Base-by-base conservation (phyloP, 2,113 vertebrate genomes). In the Centropus unirufus region DNA sequence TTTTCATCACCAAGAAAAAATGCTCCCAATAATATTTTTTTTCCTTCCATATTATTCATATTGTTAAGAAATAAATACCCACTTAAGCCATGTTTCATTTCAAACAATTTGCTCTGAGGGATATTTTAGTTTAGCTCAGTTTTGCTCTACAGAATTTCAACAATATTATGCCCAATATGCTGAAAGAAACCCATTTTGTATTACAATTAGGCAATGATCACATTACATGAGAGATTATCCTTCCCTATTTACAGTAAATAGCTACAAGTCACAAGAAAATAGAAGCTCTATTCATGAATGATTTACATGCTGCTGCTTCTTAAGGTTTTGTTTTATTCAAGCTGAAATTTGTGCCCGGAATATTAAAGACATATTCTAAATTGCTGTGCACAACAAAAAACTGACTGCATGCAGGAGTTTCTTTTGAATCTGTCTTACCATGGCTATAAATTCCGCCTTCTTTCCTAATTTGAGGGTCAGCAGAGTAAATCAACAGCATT, bases 181-280 rank as follows among this genome's bases (percentile, higher is more conserved):
- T 91, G 72, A 80, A 94, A 85, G 68, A 93, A 61, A 82, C 51
- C 3, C 23, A 0, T 81, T 97, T 96, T 96, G 77, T 96, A 83
- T 88, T 79, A 82, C 72, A 96, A 95, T 96, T 96, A 97, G 70
- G 78, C 75, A 83, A 39, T 77, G 78, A 97, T 95, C 95, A 80
- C 83, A 90, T 97, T 97, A 96, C 95, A 96, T 97, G 88, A 96
- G 88, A 95, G 88, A 97, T 96, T 97, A 97, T 91, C 67, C 46
- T 93, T 78, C 78, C 58, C 70, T 91, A 82, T 96, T 96, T 97
- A 92, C 75, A 92, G 88, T 92, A 97, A 97, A 95, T 90, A 96
- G 81, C 73, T 95, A 96, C 83, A 97, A 96, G 74, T 95, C 85
- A 90, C 72, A 89, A 91, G 63, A 92, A 97, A 94, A 91, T 58